phyloP scores from a whole-genome alignment of 2,888 invertebrate species.

The Hoplodrina blanda region DNA sequence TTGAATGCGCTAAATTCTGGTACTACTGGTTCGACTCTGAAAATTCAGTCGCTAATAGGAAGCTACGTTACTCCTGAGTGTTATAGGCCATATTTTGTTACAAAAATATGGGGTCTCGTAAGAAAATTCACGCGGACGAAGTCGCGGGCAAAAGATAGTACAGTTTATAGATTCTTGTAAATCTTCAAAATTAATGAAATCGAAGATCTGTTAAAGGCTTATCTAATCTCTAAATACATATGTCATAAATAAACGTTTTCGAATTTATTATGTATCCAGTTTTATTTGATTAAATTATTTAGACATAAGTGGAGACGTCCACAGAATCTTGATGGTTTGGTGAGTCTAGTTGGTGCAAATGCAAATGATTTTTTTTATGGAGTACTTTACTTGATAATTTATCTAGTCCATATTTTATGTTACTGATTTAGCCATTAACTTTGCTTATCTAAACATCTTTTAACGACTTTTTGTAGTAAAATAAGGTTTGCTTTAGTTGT shows the following conservation, averaged over 20 bases:
- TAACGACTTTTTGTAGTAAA: conserved; percentile 7
- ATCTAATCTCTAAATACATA: conserved; percentile 18
- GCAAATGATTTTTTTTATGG: conserved; percentile 25
- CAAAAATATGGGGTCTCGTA: no score
- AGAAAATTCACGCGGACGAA: no score
- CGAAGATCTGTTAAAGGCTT: not conserved
- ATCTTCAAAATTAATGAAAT: conserved; percentile 2
- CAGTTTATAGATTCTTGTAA: not conserved
- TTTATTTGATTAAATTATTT: conserved; percentile 12
- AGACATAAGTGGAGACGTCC: not conserved
- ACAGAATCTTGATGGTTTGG: not conserved
- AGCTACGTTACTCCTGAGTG: no score
- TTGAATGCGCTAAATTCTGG: no score
- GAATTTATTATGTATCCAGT: conserved; percentile 10
- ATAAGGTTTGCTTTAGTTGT: not conserved
- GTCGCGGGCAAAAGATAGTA: no score
- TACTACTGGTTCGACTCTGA: no score
- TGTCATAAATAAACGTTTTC: conserved; percentile 20
- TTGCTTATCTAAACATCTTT: conserved; percentile 19
- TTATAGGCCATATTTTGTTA: no score
- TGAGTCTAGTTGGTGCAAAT: not conserved
- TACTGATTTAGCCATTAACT: conserved; percentile 16
- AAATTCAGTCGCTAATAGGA: no score
- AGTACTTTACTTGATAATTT: conserved; percentile 15
- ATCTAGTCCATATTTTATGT: conserved; percentile 3